Base-by-base conservation (phyloP, 2,888 invertebrate genomes). In the Vannuccia rotundouncinata region DNA sequence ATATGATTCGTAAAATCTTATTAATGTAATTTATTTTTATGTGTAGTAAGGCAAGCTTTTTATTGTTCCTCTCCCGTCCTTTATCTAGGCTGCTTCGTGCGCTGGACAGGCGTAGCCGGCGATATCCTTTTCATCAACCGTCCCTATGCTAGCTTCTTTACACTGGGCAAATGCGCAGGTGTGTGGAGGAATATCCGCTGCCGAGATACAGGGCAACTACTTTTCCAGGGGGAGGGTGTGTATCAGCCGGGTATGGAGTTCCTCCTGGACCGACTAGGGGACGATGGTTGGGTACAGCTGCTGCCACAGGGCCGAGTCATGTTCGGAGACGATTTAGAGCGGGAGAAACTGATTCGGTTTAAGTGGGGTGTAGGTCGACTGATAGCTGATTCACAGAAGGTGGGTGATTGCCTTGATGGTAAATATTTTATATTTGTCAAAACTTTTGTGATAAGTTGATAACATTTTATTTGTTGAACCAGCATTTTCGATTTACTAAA, bases 291-390 rank as follows among this genome's bases (percentile, higher is more conserved):
- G 77, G 5, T 77, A 2, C 5, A 59, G 17, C 27, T 77, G 31
- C 27, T 2, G 1, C 77, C 77, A n/a, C 77, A 77, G 22, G 77
- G 77, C 17, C 45, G 31, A 22, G 60, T 78, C 25, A 60, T 78
- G 1, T 78, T 10, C 25, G 78, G 27, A 10, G 27, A 59, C 27
- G 5, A 45, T 5, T 10, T 30, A 25, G 30, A 27, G 25, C 5
- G n/a, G 10, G 78, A 78, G 27, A 31, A 17, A n/a, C 25, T 25
- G 28, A 31, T 79, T 31, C 79, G 22, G 0, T 25, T 79, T 17
- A 30, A 78, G 25, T 79, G 79, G 79, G 79, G 79, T 1, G 31
- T 79, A 1, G 79, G 79, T 1, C 79, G 79, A 2, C 29, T 79
- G 1, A 29, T 79, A 17, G 77, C 79, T 17, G 79, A 79, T 80